Percentiles rank a stretch among this genome's conserved stretches.
phyloP scores from a whole-genome alignment of 2,113 vertebrate genomes.

The Narcine bancroftii region DNA sequence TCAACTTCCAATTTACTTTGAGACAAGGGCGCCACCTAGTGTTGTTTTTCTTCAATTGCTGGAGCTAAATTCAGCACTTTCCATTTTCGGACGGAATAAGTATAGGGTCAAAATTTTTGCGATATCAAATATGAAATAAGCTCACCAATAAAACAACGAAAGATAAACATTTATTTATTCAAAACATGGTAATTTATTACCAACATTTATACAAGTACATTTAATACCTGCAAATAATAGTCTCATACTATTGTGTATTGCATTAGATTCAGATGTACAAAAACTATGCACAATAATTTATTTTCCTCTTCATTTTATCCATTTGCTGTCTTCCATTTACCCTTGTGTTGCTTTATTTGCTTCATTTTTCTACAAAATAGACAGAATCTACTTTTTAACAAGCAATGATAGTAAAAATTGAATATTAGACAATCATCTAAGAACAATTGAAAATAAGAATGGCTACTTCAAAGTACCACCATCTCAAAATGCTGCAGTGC shows the following conservation, averaged over 20 bases:
- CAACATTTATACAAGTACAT: neutral
- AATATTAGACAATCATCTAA: neutral
- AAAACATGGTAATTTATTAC: neutral
- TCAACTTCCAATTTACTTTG: neutral
- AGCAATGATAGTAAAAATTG: too few species aligned
- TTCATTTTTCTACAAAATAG: neutral
- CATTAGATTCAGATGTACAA: too few species aligned
- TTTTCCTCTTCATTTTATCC: neutral
- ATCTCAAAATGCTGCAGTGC: neutral
- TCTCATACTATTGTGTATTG: neutral
- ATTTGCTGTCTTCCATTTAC: neutral
- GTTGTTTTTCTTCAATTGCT: neutral
- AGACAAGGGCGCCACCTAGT: conserved; percentile 34
- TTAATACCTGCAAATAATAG: neutral
- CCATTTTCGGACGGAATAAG: neutral
- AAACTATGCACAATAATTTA: neutral
- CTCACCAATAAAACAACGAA: neutral
- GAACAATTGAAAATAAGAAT: neutral
- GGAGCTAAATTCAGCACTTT: neutral
- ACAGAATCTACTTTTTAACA: neutral
- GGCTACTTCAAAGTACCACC: neutral
- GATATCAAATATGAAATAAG: conserved; percentile 6
- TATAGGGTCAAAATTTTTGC: neutral
- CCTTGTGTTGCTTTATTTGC: neutral
- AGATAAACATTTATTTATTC: conserved; percentile 9